Evolutionary conservation across 2,113 vertebrate species (phyloP), one percentile per base, ranked within the genome.

Genomic region (Oncorhynchus kisutch): DNA sequence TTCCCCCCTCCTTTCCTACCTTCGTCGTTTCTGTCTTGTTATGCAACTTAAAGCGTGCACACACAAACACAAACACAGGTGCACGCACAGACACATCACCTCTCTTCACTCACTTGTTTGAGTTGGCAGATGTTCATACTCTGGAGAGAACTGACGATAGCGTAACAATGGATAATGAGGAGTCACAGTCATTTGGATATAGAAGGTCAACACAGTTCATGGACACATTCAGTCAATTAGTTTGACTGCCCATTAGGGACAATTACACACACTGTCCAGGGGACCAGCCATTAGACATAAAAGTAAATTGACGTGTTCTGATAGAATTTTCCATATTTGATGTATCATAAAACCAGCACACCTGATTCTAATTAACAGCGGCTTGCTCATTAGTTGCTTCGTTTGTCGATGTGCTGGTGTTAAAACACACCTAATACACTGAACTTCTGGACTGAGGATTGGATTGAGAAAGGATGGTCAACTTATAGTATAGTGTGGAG

Each of bases 91-190:
- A 39, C 14, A 29, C 65, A 45, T 64, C 54, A 73, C 25, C 71
- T 82, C 76, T 77, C 73, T 31, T 62, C 49, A 72, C 72, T 87
- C 74, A 90, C 89, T 87, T 90, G 88, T 31, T 6, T 68, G 16
- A 84, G 85, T 71, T 80, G 78, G 80, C 89, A 90, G 91, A 91
- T 91, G 89, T 84, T 87, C 77, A 68, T 80, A 78, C 88, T 86
- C 84, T 79, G 70, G 87, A 92, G 87, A 90, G n/a, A 13, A 79
- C 79, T 76, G 85, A 81, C 81, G 81, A 86, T 85, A 88, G 81
- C 84, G 81, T 75, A 85, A 92, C 82, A 90, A 90, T 85, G 75
- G 80, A 86, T 86, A 88, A 89, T 89, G 90, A 88, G 75, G 75
- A 82, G 60, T 81, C 82, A 88, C 72, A 65, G 74, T 82, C 81